Base-by-base conservation (phyloP, 2,888 invertebrate genomes). In the Morpho helenor region DNA sequence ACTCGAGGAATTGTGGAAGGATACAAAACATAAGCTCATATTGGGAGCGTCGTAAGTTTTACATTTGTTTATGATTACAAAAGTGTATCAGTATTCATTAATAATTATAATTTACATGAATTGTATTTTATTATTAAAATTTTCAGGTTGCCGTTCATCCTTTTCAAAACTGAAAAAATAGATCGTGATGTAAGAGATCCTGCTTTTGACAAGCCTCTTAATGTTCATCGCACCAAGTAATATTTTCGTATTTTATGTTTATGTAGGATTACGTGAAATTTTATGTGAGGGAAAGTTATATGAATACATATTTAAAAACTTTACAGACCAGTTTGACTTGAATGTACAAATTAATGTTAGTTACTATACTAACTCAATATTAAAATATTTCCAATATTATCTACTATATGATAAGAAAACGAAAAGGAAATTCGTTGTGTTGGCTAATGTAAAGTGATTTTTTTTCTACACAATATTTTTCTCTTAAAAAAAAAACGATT, bases 21-120 rank as follows among this genome's bases (percentile, higher is more conserved):
- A 82, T 54, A 88, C 88, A 9, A 90, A 89, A 68, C 80, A 83
- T 52, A 89, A 90, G 72, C 71, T 90, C 5, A 88, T 90, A 60
- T 71, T 88, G 22, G 87, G 88, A 7, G 87, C 90, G 57, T 82
- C 84, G 90, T 90, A 56, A 62, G 56, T 48, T 9, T 46, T n/a
- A 22, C n/a, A 44, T 43, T 3, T 6, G 8, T 7, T 45, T 45
- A 8, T 39, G 5, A 5, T 31, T 48, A 7, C 3, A 47, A 1
- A 46, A 46, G 7, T 46, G 8, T 48, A 23, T 31, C 47, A 16
- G 16, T 16, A 16, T 16, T 16, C 16, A 16, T 16, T 2, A 8
- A 48, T 48, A 4, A 48, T 7, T 9, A 6, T n/a, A 7, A 41
- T 31, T 31, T 41, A 39, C 44, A 51, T 7, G 5, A 9, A 43